Evolutionary conservation across 2,113 vertebrate species (phyloP).

Genomic region (Erythrolamprus reginae): DNA sequence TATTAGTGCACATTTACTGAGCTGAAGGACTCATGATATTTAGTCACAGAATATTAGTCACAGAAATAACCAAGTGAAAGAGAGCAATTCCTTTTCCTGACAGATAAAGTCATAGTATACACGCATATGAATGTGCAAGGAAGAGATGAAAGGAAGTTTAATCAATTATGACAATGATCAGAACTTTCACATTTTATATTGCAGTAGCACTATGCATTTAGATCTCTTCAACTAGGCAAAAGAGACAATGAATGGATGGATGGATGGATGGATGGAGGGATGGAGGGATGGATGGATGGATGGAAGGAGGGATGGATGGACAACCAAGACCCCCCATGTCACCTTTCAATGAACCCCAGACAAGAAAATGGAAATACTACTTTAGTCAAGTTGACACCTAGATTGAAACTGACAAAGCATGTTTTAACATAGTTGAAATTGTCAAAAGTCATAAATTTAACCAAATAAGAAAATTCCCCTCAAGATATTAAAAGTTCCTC

Average conservation of each 20-base stretch:
- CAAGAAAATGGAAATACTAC: not conserved
- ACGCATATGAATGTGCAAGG: not conserved
- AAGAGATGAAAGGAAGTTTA: not conserved
- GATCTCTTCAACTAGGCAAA: not conserved
- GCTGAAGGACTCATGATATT: conserved; percentile 23
- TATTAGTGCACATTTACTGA: conserved; percentile 31
- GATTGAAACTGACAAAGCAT: not conserved
- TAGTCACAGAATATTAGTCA: conserved; percentile 48
- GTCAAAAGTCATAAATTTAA: not conserved
- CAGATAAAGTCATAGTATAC: conserved; percentile 15
- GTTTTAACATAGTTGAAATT: not conserved
- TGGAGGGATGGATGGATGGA: not conserved
- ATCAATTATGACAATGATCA: not conserved
- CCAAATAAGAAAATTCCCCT: not conserved
- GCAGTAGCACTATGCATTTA: conserved; percentile 2
- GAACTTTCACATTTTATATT: not conserved
- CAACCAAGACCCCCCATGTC: not conserved
- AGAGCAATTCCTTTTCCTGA: conserved; percentile 44
- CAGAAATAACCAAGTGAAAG: conserved; percentile 37
- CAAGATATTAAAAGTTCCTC: not conserved
- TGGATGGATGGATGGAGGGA: not conserved
- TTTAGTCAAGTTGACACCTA: not conserved
- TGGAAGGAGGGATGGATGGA: not conserved
- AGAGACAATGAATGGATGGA: not conserved
- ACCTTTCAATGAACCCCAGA: not conserved